phyloP scores from a whole-genome alignment of 2,113 vertebrate species.

The Columba livia region DNA sequence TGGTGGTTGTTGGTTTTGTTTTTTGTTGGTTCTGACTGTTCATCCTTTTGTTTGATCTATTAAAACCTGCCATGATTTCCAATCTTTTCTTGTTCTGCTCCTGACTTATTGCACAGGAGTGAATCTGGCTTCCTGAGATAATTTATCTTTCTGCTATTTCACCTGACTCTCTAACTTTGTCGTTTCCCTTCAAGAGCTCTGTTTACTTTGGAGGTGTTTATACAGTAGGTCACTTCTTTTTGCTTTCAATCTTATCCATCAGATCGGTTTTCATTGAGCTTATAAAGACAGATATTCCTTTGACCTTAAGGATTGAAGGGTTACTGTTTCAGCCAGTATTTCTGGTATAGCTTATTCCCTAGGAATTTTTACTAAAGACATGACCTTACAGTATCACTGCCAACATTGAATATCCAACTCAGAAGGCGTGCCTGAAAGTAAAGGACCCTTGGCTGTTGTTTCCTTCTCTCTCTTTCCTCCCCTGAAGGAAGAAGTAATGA shows the following conservation, averaged over 20 bases:
- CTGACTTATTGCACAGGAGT: constrained; percentile 3
- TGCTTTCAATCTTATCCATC: background rate
- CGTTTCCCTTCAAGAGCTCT: constrained; percentile 47
- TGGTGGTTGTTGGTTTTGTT: too few species aligned
- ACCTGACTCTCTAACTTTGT: constrained; percentile 31
- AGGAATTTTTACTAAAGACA: constrained; percentile 36
- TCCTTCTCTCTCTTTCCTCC: background rate
- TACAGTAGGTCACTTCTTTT: background rate
- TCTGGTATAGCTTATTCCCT: background rate
- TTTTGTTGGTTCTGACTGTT: background rate
- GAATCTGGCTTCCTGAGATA: constrained; percentile 40
- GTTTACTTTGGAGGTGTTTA: constrained; percentile 41
- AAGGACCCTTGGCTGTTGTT: constrained; percentile 13
- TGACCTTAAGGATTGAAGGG: constrained; percentile 50
- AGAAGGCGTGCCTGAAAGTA: constrained; percentile 8
- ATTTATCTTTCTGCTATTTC: constrained; percentile 43
- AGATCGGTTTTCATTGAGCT: background rate
- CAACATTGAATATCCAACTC: constrained; percentile 42
- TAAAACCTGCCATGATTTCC: constrained; percentile 19
- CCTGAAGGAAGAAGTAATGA: background rate
- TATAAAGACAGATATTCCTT: constrained; percentile 15
- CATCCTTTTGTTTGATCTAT: background rate
- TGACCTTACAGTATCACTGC: constrained; percentile 5
- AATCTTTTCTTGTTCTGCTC: background rate
- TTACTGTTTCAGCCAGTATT: constrained; percentile 42